Evolutionary conservation across 1,140 invertebrate genomes (phyloP).

Genomic region (Drosophila quadrilineata): DNA sequence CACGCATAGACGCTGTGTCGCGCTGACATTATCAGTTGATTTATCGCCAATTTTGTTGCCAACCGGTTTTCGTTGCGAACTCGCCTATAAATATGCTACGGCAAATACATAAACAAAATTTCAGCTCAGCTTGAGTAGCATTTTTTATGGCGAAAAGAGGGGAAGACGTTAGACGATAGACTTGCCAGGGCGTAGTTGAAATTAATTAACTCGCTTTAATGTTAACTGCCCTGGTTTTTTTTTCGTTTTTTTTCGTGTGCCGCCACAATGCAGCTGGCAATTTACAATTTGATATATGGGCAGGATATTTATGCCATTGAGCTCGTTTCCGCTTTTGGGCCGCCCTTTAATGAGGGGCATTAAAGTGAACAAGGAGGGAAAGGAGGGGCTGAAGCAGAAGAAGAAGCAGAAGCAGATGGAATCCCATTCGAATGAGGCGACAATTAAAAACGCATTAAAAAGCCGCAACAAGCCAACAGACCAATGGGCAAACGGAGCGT

Average conservation of each 20-base stretch:
- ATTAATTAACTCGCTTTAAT: constrained; percentile 69
- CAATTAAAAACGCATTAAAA: constrained; percentile 75
- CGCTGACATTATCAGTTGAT: constrained; percentile 74
- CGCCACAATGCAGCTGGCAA: not conserved
- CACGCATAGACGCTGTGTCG: constrained; percentile 22
- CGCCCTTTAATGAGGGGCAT: constrained; percentile 53
- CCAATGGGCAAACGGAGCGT: not conserved
- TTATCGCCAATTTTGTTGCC: constrained; percentile 71
- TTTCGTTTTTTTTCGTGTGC: not conserved
- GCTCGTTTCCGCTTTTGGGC: not conserved
- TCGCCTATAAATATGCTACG: constrained; percentile 42
- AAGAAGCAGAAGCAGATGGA: too few relatives aligned
- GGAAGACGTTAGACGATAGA: not conserved
- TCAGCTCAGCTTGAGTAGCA: not conserved
- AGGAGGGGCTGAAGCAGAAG: too few relatives aligned
- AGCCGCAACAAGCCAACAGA: constrained; percentile 13
- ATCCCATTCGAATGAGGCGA: constrained; percentile 51
- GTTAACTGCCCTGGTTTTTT: constrained; percentile 17
- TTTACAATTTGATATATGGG: constrained; percentile 41
- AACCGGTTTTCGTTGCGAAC: constrained; percentile 35
- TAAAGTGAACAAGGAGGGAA: constrained; percentile 49
- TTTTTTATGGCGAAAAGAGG: constrained; percentile 2
- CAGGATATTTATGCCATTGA: constrained; percentile 10
- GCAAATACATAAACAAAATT: constrained; percentile 45
- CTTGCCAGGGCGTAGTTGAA: constrained; percentile 44